These are phyloP conservation scores for Drosophila nasuta DNA, from an alignment of 1,140 invertebrate species.

Conservation along the genomic window DNA sequence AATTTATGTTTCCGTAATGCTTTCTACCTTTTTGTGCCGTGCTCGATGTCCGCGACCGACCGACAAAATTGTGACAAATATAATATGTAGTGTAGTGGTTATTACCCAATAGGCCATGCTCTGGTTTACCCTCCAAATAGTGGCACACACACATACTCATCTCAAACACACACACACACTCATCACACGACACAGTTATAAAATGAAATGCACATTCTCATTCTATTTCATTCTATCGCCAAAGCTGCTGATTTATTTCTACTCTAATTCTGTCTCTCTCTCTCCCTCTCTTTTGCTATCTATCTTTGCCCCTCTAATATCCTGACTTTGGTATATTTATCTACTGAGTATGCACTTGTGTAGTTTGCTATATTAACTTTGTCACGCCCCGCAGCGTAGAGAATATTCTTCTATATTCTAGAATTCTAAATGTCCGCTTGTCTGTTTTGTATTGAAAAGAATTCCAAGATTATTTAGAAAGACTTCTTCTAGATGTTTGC, in stretches of 20 bases:
- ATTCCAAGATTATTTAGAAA: background rate
- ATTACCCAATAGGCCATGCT: constrained; percentile 2
- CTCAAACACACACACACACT: constrained; percentile 2
- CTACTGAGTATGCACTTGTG: background rate
- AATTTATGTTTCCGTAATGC: background rate
- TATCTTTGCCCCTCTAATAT: background rate
- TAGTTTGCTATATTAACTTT: background rate
- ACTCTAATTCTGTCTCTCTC: background rate
- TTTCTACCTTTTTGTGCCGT: background rate
- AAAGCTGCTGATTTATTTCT: too few relatives aligned
- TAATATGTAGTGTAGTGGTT: background rate
- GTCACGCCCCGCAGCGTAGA: background rate
- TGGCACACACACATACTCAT: background rate
- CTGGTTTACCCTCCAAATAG: background rate
- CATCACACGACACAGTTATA: background rate
- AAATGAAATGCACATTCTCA: constrained; percentile 2
- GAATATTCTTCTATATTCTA: background rate
- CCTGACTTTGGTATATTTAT: constrained; percentile 2
- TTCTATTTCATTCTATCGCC: background rate
- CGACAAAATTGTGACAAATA: too few relatives aligned
- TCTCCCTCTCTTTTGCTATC: background rate
- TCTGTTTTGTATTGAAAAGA: background rate
- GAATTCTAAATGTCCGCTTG: background rate
- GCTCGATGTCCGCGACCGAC: background rate
- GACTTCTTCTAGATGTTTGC: background rate